Base-by-base conservation (phyloP, 1,140 invertebrate genomes). In the Euura saliciscinereae region DNA sequence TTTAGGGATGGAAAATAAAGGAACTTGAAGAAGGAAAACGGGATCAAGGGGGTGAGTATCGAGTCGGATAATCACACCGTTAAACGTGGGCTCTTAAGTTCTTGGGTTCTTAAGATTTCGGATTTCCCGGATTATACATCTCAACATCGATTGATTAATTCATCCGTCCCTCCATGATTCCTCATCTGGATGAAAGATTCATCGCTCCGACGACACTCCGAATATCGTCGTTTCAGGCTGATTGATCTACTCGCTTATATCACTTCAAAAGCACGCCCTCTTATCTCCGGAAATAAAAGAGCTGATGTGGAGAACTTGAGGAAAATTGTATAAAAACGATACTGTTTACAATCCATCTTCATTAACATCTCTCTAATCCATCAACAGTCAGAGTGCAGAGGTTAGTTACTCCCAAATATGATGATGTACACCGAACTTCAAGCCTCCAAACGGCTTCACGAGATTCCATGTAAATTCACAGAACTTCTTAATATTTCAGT, bases 31-130 rank as follows among this genome's bases (percentile, higher is more conserved):
- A 59, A 59, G 44, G 6, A 68, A 66, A 51, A 75, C 65, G 45
- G 68, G 67, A 68, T 4, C 1, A 44, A 8, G 44, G 66, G 66
- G 43, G 44, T 44, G 45, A 42, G 43, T 11, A 10, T 6, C n/a
- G 42, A 45, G 68, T 43, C 68, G 11, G 68, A 69, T 69, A 69
- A 69, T 69, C 68, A 5, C 44, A 44, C 42, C 68, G 45, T 69
- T 42, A 43, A 69, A 46, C 68, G n/a, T 8, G 68, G 44, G 68
- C n/a, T 59, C 51, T 59, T 4, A 59, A 59, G 51, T 59, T 59
- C 51, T 59, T 59, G 51, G 13, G 51, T 59, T 59, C 51, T 59
- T n/a, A 59, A 59, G 51, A 59, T 59, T 59, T 59, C 51, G 51
- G 13, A 6, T 59, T 59, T 59, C 13, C 51, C 13, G 13, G 28